Conservation (phyloP, 2,113 vertebrate species). For the Scytalopus superciliaris region DNA sequence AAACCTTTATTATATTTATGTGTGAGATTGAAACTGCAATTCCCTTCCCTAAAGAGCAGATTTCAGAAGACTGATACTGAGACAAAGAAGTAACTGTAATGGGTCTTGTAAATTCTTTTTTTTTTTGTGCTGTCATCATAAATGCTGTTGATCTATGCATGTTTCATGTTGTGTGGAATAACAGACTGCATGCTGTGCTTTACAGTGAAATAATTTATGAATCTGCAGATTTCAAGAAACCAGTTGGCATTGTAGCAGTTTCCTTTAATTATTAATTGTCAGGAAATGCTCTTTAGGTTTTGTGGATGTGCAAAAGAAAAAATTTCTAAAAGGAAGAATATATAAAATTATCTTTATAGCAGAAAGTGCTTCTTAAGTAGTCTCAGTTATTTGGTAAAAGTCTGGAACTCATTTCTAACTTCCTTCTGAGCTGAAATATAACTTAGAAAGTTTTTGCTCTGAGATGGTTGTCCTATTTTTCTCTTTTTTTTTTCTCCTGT, state of each 20-base stretch:
- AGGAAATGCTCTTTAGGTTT: background rate
- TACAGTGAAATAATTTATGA: background rate
- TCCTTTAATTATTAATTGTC: background rate
- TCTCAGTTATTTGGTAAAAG: background rate
- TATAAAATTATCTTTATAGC: fast-evolving
- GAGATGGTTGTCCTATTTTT: background rate
- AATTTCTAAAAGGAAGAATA: background rate
- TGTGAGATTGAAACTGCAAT: background rate
- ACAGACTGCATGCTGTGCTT: background rate
- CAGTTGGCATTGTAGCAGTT: background rate
- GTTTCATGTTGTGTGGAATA: background rate
- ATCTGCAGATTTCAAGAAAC: background rate
- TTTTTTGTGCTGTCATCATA: background rate
- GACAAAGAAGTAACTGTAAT: background rate
- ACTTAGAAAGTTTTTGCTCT: background rate
- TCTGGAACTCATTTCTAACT: background rate
- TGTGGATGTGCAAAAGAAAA: background rate
- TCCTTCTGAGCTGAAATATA: background rate
- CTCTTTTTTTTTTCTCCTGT: background rate
- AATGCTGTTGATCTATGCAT: background rate
- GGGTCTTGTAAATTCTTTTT: background rate
- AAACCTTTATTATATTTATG: background rate
- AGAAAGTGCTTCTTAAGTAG: background rate
- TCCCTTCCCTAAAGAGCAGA: background rate
- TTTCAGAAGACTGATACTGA: background rate